Base-by-base conservation (phyloP, 2,113 vertebrate species). In the Caretta caretta region DNA sequence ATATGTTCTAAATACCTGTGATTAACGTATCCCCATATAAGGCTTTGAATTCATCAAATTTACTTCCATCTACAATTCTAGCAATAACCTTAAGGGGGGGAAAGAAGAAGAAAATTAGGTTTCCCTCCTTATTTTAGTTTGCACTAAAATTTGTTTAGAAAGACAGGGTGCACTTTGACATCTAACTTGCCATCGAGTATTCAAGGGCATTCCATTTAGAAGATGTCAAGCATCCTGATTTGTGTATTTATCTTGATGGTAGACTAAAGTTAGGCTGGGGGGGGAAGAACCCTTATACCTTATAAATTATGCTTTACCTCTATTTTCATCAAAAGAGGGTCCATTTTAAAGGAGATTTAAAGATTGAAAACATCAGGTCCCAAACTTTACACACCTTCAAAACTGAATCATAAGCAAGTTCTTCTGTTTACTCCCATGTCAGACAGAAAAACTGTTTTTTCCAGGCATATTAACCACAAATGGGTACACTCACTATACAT, bases 1-100 rank as follows among this genome's bases (percentile, higher is more conserved):
- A 16, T 24, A 88, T 86, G 89, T 96, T 92, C 42, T 95, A 80
- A 83, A 90, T 97, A 99, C 99, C 99, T 99, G 99, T 99, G 83
- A 99, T 98, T 87, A 99, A 98, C 3, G 99, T 99, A 97, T 99
- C 99, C 96, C 99, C 99, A 93, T 99, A 99, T n/a, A 99, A 98
- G 50, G 99, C 99, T 97, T 99, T 99, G 98, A 99, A 99, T 97
- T 99, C 99, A 96, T 98, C 98, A 98, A 99, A 99, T 98, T 98
- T 99, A 98, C 99, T 99, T 97, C 99, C 99, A 19, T 99, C 99
- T 78, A 99, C 99, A 88, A 99, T 98, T 98, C 99, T 99, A 93
- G 99, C 99, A 84, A 99, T 99, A 86, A 99, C 99, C 99, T 99
- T 96, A 97, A 98, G 82, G 46, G 97, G 94, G 93, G 97, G 96